Conservation (phyloP, 2,888 invertebrate genomes). For the Leistus spinibarbis region DNA sequence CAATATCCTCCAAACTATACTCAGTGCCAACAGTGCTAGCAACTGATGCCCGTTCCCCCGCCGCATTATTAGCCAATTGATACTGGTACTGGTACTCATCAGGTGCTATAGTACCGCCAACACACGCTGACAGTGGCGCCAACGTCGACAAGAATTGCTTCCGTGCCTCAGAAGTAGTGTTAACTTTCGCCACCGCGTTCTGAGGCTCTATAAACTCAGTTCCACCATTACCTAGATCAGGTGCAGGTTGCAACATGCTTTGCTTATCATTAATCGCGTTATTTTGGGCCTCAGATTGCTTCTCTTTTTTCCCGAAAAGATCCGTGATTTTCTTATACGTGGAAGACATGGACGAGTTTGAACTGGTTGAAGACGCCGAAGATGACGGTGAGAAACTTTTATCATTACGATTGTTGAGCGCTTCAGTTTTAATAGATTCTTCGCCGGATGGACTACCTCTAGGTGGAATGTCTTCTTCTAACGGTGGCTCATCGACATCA, state of each 20-base stretch:
- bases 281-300: conserved; percentile 50
- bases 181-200: conserved; percentile 56
- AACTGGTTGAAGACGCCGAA: conserved; percentile 63
- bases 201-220: conserved; percentile 48
- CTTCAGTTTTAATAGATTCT: conserved; percentile 57
- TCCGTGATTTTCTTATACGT: conserved; percentile 70
- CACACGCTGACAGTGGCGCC: conserved; percentile 80
- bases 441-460: conserved; percentile 72
- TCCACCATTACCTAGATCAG: conserved; percentile 56
- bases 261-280: conserved; percentile 43
- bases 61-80: conserved; percentile 56
- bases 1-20: conserved; percentile 70
- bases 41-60: conserved; percentile 65
- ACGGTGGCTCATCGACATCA: conserved; percentile 75
- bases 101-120: conserved; percentile 61
- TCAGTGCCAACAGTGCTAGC: conserved; percentile 70
- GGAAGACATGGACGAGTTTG: conserved; percentile 65
- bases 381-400: conserved; percentile 68
- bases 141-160: conserved; percentile 80
- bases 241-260: conserved; percentile 58
- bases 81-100: conserved; percentile 66
- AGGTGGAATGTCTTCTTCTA: conserved; percentile 59
- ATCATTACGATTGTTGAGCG: conserved; percentile 43
- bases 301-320: conserved; percentile 60
- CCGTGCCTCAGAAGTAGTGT: conserved; percentile 64